These are phyloP conservation scores for Trematocara marginatum DNA, from an alignment of 2,113 vertebrate species.

Conservation along the genomic window DNA sequence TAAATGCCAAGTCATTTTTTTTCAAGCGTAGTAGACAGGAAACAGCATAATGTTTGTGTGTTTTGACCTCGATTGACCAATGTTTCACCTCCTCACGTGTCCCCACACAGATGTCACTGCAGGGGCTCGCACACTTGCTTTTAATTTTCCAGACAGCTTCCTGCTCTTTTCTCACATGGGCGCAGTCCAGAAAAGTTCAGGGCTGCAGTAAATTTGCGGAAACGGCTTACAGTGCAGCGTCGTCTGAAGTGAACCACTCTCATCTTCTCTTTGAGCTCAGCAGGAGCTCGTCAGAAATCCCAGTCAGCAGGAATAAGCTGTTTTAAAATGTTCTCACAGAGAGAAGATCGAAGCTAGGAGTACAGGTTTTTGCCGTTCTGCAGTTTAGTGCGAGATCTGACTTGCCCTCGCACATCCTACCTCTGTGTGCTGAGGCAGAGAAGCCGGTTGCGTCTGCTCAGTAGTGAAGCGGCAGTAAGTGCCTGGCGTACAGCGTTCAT, in stretches of 20 bases:
- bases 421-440: conserved; percentile 2
- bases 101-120: background rate
- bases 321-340: background rate
- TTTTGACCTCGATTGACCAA: background rate
- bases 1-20: background rate
- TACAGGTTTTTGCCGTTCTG: background rate
- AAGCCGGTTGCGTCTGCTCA: background rate
- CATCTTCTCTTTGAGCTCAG: background rate
- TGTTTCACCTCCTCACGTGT: background rate
- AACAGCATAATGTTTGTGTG: background rate
- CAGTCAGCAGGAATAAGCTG: background rate
- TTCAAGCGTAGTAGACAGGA: background rate
- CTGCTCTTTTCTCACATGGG: background rate
- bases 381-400: background rate
- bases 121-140: background rate
- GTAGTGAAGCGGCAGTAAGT: background rate
- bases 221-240: background rate
- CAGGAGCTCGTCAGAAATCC: background rate
- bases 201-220: background rate
- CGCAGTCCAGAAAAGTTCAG: background rate
- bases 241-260: background rate
- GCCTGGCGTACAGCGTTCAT: background rate
- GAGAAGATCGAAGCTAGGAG: background rate
- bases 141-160: background rate
- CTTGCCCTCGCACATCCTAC: background rate